Evolutionary conservation across 2,797 vertebrate genomes (phyloP), one percentile per base, ranked within the genome.

Genomic region (Etheostoma nigrum): DNA sequence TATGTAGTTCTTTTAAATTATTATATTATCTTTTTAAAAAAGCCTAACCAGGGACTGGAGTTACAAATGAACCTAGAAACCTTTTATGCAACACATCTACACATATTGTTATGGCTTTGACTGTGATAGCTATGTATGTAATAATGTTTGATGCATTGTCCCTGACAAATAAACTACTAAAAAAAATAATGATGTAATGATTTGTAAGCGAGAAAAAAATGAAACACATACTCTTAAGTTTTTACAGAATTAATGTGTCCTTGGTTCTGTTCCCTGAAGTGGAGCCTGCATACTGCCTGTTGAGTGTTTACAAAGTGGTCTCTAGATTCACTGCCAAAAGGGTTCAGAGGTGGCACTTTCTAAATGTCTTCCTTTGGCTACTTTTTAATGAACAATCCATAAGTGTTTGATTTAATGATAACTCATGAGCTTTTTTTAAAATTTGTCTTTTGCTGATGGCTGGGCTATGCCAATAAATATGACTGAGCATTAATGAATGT

Each of bases 351-450:
- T 78, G 65, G 60, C 54, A 62, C 67, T 73, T 67, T 75, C 52
- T 44, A 53, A 87, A 78, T 62, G 59, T 86, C 82, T 69, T 62
- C 66, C 45, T 10, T 80, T 72, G 77, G 60, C 79, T 69, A 44
- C 58, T 76, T 63, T 85, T 79, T 69, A 84, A 87, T 89, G 78
- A 79, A 85, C 83, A 87, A 88, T 89, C 86, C 71, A 83, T 84
- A 88, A 76, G 25, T 66, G 65, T 88, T 84, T 89, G 77, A 83
- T 88, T 78, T 73, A 76, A 84, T 82, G 78, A 87, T 73, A 86
- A 86, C 83, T 73, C 65, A 54, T 65, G 36, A 81, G 76, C 76
- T 83, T 85, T 40, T 88, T 88, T 83, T 76, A 59, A 67, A 73
- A 77, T 70, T 44, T 2, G n/a, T 68, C 58, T 85, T 81, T 45